Evolutionary conservation across 2,113 vertebrate genomes (phyloP).

Genomic region (Aythya baeri): DNA sequence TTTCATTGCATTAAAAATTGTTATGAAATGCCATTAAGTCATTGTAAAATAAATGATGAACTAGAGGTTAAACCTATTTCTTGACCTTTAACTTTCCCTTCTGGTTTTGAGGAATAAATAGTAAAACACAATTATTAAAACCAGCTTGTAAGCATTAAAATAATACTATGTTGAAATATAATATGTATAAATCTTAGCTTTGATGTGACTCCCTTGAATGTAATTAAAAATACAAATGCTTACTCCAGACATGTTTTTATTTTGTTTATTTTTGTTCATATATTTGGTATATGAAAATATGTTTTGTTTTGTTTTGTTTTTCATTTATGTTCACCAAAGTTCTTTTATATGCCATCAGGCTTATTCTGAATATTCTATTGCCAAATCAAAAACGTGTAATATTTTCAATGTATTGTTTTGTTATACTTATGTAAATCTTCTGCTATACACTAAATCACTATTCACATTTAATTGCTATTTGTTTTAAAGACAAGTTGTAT

Average conservation of each 20-base stretch:
- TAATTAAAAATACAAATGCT: neutral
- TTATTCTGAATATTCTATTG: neutral
- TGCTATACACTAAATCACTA: neutral
- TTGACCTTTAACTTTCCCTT: neutral
- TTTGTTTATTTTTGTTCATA: neutral
- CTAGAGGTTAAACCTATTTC: neutral
- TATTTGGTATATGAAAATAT: neutral
- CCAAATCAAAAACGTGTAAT: neutral
- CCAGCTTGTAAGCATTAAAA: neutral
- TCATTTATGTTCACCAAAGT: fast-evolving
- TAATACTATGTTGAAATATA: neutral
- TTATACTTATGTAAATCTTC: neutral
- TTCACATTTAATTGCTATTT: neutral
- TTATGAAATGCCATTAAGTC: neutral
- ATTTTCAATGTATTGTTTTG: neutral
- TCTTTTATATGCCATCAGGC: neutral
- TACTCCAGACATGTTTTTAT: neutral
- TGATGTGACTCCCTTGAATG: neutral
- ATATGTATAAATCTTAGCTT: neutral
- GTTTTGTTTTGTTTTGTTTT: neutral
- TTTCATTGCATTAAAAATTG: neutral
- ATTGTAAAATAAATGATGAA: neutral
- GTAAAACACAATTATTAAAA: neutral
- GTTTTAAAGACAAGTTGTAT: neutral
- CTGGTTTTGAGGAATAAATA: neutral